Conservation (phyloP, 2,888 invertebrate genomes). For the Anthrax anthrax region DNA sequence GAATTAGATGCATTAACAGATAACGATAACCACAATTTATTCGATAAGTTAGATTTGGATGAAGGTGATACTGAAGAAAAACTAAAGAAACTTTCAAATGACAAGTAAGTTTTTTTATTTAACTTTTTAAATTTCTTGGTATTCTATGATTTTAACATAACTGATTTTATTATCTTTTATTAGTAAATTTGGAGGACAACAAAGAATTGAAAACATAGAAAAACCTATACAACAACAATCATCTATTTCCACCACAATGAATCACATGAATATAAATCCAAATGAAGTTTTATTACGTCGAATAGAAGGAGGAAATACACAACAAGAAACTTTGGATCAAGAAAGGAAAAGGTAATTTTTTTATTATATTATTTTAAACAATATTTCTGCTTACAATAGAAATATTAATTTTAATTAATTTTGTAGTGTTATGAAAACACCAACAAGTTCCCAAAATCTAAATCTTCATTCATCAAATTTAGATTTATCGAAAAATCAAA, state of each 20-base stretch:
- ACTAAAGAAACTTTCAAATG: constrained; percentile 22
- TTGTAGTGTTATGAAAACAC: background rate
- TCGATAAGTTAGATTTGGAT: constrained; percentile 71
- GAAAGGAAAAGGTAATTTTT: background rate
- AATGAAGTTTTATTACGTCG: background rate
- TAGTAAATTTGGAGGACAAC: background rate
- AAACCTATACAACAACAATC: background rate
- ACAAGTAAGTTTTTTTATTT: constrained; percentile 3
- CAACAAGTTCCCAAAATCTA: background rate
- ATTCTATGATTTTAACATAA: too few relatives aligned
- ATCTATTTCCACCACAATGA: background rate
- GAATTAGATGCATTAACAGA: constrained; percentile 70
- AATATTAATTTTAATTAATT: background rate
- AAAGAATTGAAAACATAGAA: background rate
- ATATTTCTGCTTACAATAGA: too few relatives aligned
- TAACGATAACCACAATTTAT: constrained; percentile 68
- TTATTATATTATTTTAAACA: too few relatives aligned
- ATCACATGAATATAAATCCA: background rate
- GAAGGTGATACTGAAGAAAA: constrained; percentile 54
- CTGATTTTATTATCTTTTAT: background rate
- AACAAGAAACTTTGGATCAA: background rate
- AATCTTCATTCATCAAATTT: background rate
- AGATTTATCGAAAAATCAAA: background rate
- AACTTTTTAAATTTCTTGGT: too few relatives aligned
- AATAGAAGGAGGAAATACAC: background rate